Percentiles rank a stretch among this genome's conserved stretches.
These are phyloP conservation scores for Acleris emargana DNA, from an alignment of 2,888 invertebrate genomes.

Conservation along the genomic window DNA sequence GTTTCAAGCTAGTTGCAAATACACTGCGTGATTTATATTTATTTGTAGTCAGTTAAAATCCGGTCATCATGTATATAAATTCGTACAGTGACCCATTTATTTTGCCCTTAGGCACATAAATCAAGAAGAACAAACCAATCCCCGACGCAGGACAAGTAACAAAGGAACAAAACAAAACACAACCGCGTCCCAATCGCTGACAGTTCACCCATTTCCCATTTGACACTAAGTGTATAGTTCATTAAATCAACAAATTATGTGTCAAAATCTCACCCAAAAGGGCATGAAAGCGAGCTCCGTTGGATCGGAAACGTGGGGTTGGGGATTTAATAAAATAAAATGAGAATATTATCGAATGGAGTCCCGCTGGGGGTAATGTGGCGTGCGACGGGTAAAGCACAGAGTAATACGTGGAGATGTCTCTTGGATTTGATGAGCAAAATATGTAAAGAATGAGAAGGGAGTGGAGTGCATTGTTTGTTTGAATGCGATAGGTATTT, in stretches of 20 bases:
- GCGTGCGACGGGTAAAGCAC: slow-evolving; percentile 52
- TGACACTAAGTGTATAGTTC: slow-evolving; percentile 51
- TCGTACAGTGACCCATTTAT: no score
- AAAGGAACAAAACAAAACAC: slow-evolving; percentile 1
- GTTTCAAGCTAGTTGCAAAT: no score
- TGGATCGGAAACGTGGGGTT: slow-evolving; percentile 56
- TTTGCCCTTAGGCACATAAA: not conserved
- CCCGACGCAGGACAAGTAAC: not conserved
- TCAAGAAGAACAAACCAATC: not conserved
- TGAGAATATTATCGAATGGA: slow-evolving; percentile 74
- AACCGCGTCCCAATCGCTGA: slow-evolving; percentile 1
- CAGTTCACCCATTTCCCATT: slow-evolving; percentile 18
- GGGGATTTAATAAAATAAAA: slow-evolving; percentile 73
- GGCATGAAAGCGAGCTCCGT: slow-evolving; percentile 55
- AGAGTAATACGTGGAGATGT: slow-evolving; percentile 44
- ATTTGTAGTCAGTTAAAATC: no score
- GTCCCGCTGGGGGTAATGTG: slow-evolving; percentile 68
- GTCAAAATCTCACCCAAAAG: slow-evolving; percentile 65
- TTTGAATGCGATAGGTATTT: no score
- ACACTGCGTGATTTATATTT: no score
- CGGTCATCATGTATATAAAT: no score
- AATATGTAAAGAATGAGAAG: not conserved
- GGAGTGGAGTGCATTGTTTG: no score
- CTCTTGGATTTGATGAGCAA: not conserved
- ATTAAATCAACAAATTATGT: slow-evolving; percentile 75